A percentile compares a stretch with the other conserved stretches of the same genome.
phyloP scores from a whole-genome alignment of 2,797 vertebrate genomes.

The Chromobotia macracanthus region DNA sequence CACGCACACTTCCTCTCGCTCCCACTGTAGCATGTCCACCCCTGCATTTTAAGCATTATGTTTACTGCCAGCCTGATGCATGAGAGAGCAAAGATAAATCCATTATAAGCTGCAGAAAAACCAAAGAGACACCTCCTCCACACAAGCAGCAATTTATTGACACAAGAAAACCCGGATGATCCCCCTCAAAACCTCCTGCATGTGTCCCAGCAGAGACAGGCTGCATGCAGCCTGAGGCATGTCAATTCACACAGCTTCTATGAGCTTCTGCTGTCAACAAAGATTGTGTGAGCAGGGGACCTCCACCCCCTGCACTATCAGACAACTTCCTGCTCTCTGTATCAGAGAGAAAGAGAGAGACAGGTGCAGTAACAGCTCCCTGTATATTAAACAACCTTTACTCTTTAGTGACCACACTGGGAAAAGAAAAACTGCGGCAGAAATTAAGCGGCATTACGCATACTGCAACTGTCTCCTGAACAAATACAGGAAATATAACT shows the following conservation, averaged over 20 bases:
- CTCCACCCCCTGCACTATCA: not conserved
- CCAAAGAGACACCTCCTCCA: constrained; percentile 24
- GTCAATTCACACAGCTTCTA: not conserved
- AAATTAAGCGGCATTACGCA: not conserved
- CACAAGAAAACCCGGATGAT: not conserved
- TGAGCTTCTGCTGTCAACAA: not conserved
- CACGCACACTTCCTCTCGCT: constrained; percentile 35
- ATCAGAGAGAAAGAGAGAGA: not conserved
- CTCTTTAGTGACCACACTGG: not conserved
- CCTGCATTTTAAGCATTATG: constrained; percentile 41
- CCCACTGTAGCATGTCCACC: constrained; percentile 41
- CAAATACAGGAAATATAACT: not conserved
- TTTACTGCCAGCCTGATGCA: constrained; percentile 46
- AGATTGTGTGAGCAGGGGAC: not conserved
- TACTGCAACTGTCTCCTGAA: too few species aligned
- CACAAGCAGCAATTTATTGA: constrained; percentile 23
- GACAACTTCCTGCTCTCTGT: constrained; percentile 11
- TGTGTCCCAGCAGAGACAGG: not conserved
- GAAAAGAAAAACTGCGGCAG: not conserved
- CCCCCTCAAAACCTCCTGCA: not conserved
- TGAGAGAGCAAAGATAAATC: constrained; percentile 53
- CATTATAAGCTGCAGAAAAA: constrained; percentile 42
- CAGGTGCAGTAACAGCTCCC: constrained; percentile 28
- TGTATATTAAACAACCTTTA: constrained; percentile 19
- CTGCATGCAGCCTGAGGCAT: not conserved